Percentiles rank a stretch among this genome's conserved stretches.
These are phyloP conservation scores for Ashinkailepas kermadecensis DNA, from an alignment of 2,888 invertebrate species.

Conservation along the genomic window DNA sequence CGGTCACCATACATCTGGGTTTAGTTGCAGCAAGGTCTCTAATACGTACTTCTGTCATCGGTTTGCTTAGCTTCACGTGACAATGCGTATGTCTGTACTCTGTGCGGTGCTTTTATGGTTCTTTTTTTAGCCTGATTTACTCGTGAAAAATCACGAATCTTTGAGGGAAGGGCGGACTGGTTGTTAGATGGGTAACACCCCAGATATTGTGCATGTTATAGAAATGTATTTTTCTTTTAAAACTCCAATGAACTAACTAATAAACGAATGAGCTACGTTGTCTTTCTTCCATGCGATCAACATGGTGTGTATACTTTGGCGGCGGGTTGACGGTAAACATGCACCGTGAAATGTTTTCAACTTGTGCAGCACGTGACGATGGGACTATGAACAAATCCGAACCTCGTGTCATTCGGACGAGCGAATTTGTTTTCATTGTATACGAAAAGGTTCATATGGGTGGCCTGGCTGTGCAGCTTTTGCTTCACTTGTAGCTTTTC, in stretches of 20 bases:
- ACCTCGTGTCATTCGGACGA: too few relatives aligned
- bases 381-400: too few relatives aligned
- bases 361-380: too few relatives aligned
- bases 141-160: not conserved
- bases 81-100: too few relatives aligned
- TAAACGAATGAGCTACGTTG: not conserved
- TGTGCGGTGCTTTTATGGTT: slow-evolving; percentile 14
- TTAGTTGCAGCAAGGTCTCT: not conserved
- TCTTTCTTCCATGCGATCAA: not conserved
- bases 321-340: too few relatives aligned
- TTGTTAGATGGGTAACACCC: slow-evolving; percentile 20
- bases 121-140: not conserved
- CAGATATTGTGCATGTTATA: slow-evolving; percentile 18
- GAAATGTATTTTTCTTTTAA: slow-evolving; percentile 13
- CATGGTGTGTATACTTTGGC: too few relatives aligned
- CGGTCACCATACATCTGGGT: too few relatives aligned
- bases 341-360: too few relatives aligned
- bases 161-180: not conserved
- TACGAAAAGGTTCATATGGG: too few relatives aligned
- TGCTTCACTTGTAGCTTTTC: too few relatives aligned
- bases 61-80: not conserved
- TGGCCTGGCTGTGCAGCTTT: too few relatives aligned
- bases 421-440: too few relatives aligned
- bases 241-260: slow-evolving; percentile 13
- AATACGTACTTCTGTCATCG: not conserved